Percentiles rank a stretch among this genome's conserved stretches.
Evolutionary conservation across 1,140 invertebrate species (phyloP).

Genomic region (Lasioglossum baleicum): DNA sequence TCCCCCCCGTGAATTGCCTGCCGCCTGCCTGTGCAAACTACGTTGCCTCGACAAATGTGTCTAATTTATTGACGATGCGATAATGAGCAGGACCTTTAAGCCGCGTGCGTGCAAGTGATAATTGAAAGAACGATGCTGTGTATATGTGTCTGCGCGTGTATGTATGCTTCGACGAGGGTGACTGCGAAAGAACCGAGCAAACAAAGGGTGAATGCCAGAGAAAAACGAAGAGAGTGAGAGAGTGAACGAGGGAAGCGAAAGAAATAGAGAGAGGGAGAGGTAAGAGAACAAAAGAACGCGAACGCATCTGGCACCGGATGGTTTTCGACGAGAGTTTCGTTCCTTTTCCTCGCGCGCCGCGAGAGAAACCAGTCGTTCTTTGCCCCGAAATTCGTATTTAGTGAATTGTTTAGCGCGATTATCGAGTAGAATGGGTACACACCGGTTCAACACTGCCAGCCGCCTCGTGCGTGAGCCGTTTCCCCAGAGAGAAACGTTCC

Average conservation of each 20-base stretch:
- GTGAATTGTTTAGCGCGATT: conserved; percentile 2
- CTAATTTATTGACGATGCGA: conserved; percentile 68
- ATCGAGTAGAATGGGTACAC: neutral
- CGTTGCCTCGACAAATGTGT: conserved; percentile 68
- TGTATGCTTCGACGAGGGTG: neutral
- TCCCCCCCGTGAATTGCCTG: conserved; percentile 54
- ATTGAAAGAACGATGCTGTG: neutral
- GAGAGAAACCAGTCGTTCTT: neutral
- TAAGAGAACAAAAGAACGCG: neutral
- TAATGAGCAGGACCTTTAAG: conserved; percentile 54
- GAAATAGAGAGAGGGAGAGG: neutral
- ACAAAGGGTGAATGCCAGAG: neutral
- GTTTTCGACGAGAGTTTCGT: conserved; percentile 7
- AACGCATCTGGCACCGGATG: conserved; percentile 19
- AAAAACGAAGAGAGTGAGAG: neutral
- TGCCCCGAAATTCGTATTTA: conserved; percentile 1
- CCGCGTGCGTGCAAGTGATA: conserved; percentile 40
- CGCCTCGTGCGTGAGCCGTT: neutral
- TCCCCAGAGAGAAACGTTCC: too few species aligned
- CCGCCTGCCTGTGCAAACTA: conserved; percentile 63
- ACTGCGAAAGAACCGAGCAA: conserved; percentile 18
- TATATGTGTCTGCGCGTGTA: neutral
- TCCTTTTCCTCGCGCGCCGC: neutral
- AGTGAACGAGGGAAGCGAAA: neutral
- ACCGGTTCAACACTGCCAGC: neutral